phyloP scores from a whole-genome alignment of 2,888 invertebrate species.

The Coelopa pilipes region DNA sequence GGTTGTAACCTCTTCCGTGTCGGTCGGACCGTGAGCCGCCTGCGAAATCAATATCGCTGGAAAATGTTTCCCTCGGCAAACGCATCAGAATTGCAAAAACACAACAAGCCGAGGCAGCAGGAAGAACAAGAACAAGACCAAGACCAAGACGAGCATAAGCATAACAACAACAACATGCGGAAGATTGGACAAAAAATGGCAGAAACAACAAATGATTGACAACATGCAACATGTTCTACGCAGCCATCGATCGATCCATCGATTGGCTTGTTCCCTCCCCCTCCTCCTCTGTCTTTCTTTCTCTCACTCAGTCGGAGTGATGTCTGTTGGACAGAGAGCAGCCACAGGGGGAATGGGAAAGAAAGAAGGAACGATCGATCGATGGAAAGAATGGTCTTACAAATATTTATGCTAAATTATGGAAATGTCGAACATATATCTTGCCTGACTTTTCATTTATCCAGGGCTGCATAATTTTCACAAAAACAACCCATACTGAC shows the following conservation, averaged over 20 bases:
- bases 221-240: constrained; percentile 24
- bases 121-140: constrained; percentile 7
- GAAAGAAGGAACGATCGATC: no score
- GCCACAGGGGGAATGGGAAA: no score
- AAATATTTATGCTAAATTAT: constrained; percentile 50
- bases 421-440: constrained; percentile 47
- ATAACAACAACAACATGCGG: no score
- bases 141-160: background rate
- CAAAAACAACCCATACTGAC: background rate
- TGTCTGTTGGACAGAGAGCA: no score
- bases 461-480: constrained; percentile 27
- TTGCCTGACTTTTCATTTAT: constrained; percentile 29
- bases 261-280: no score
- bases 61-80: background rate
- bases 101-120: background rate
- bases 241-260: background rate
- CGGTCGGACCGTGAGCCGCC: background rate
- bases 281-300: no score
- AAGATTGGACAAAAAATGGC: background rate
- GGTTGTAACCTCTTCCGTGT: no score
- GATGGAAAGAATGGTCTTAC: constrained; percentile 36
- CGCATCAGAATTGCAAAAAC: constrained; percentile 34
- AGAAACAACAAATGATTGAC: constrained; percentile 35
- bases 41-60: background rate
- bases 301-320: no score